These are phyloP conservation scores for Dolichotis patagonum DNA, from an alignment of 2,113 vertebrate species.

Conservation along the genomic window DNA sequence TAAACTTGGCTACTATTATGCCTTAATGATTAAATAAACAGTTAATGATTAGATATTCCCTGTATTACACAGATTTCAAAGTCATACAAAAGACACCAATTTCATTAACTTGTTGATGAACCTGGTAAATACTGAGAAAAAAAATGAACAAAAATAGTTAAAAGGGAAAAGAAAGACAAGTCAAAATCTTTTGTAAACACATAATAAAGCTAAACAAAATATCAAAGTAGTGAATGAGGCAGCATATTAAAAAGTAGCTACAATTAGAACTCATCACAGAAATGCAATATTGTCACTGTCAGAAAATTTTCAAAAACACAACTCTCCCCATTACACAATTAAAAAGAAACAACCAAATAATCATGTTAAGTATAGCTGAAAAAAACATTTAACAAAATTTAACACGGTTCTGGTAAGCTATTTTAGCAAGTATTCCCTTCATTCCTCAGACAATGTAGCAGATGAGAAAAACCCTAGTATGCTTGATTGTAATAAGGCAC, in stretches of 20 bases:
- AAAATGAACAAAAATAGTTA: background rate
- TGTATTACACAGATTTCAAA: slow-evolving; percentile 32
- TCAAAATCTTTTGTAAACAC: background rate
- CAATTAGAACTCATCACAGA: background rate
- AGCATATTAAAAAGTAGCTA: background rate
- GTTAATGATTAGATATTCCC: slow-evolving; percentile 12
- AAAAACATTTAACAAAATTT: background rate
- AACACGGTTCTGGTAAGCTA: background rate
- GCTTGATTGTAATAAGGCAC: background rate
- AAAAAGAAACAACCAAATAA: background rate
- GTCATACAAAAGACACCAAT: slow-evolving; percentile 48
- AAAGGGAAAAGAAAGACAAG: background rate
- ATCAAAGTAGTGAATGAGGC: background rate
- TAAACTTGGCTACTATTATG: background rate
- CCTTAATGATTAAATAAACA: background rate
- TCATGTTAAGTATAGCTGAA: background rate
- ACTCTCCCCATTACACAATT: background rate
- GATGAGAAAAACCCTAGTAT: background rate
- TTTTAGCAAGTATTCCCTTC: background rate
- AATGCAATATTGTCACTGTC: background rate
- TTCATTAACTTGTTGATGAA: slow-evolving; percentile 31
- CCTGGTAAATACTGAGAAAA: background rate
- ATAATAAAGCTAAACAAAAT: background rate
- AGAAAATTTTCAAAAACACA: background rate
- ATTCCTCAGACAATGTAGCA: background rate